These are phyloP conservation scores for Hycleus phaleratus DNA, from an alignment of 1,140 invertebrate genomes.

Conservation along the genomic window DNA sequence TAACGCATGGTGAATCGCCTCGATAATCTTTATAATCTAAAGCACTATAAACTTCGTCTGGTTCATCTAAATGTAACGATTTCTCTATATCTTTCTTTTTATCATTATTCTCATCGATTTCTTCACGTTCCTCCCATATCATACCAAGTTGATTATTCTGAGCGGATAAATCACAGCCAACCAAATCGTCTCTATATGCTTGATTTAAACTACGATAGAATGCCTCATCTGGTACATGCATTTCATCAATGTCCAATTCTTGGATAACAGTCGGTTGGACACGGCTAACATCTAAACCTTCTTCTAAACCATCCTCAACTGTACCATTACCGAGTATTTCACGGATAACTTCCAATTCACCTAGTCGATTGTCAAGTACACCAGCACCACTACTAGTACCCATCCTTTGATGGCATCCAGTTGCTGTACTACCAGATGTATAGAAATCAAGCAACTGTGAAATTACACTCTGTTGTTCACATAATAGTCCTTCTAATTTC, in stretches of 20 bases:
- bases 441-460: constrained; percentile 79
- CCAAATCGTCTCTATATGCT: constrained; percentile 73
- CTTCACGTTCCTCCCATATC: constrained; percentile 69
- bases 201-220: constrained; percentile 84
- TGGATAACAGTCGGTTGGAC: constrained; percentile 42
- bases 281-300: constrained; percentile 47
- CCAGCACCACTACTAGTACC: constrained; percentile 18
- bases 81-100: constrained; percentile 18
- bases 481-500: constrained; percentile 79
- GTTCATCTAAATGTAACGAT: constrained; percentile 42
- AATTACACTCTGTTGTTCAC: constrained; percentile 87
- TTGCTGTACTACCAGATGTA: constrained; percentile 28
- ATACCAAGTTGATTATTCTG: constrained; percentile 65
- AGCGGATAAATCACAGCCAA: constrained; percentile 51
- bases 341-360: constrained; percentile 51
- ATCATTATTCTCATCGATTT: constrained; percentile 36
- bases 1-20: constrained; percentile 63
- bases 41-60: constrained; percentile 64
- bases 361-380: constrained; percentile 33
- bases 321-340: constrained; percentile 54
- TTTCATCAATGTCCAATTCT: constrained; percentile 46
- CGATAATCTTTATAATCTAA: constrained; percentile 73
- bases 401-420: constrained; percentile 21
- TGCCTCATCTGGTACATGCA: constrained; percentile 66
- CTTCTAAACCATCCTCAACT: constrained; percentile 53